Conservation (phyloP, 1,140 invertebrate genomes). For the Drosophila melanogaster region Release_6_plus_ISO1_MT NT_033777.3:17168001-17168500, state of each 20-base stretch:
- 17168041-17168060: constrained; percentile 45
- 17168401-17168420: constrained; percentile 31
- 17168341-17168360: constrained; percentile 57
- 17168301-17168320: constrained; percentile 28
- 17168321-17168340: constrained; percentile 56
- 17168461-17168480: too few relatives aligned
- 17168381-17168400: constrained; percentile 1
- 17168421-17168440: not conserved
- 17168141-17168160: constrained; percentile 54
- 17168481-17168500: too few relatives aligned
- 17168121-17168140: constrained; percentile 20
- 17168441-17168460: not conserved
- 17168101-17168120: constrained; percentile 29
- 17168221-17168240: constrained; percentile 72
- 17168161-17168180: constrained; percentile 33
- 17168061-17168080: constrained; percentile 49
- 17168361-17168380: constrained; percentile 17
- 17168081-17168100: constrained; percentile 54
- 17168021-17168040: constrained; percentile 47
- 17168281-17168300: constrained; percentile 12
- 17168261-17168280: not conserved
- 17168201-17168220: constrained; percentile 75
- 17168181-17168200: constrained; percentile 37
- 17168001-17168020: constrained; percentile 42
- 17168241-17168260: constrained; percentile 19